These are phyloP conservation scores for Polypterus bichir DNA, from an alignment of 2,113 vertebrate species.

Conservation along the genomic window DNA sequence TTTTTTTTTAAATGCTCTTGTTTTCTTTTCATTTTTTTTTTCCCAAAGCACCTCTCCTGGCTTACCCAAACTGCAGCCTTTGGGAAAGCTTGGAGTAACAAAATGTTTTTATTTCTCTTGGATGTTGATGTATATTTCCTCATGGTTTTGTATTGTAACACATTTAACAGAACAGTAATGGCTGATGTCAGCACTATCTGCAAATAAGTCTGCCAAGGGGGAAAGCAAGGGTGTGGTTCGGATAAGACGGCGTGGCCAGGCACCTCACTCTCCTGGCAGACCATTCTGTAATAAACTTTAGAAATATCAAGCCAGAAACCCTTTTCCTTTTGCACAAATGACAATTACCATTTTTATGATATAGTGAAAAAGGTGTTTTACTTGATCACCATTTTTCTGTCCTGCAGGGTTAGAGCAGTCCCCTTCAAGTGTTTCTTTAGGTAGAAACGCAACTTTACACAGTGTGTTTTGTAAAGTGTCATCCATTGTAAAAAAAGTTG, in stretches of 20 bases:
- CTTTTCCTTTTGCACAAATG: too few species aligned
- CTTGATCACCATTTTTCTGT: too few species aligned
- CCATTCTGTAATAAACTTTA: too few species aligned
- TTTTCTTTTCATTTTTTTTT: constrained; percentile 16
- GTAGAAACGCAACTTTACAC: too few species aligned
- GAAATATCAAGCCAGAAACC: too few species aligned
- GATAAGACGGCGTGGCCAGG: constrained; percentile 48
- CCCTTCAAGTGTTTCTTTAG: too few species aligned
- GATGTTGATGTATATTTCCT: constrained; percentile 50
- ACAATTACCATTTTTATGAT: too few species aligned
- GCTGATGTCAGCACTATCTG: constrained; percentile 95
- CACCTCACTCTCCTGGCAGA: background rate
- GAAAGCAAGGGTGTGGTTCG: constrained; percentile 78
- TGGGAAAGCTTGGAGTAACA: constrained; percentile 84
- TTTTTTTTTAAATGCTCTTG: background rate
- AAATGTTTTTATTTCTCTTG: constrained; percentile 40
- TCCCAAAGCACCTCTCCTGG: constrained; percentile 74
- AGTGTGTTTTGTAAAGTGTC: too few species aligned
- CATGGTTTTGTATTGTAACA: constrained; percentile 23
- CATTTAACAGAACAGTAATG: constrained; percentile 45
- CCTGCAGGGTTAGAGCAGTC: too few species aligned
- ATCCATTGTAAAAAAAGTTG: too few species aligned
- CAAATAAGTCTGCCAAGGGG: constrained; percentile 80
- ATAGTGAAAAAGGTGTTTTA: too few species aligned
- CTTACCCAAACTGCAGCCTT: constrained; percentile 72